phyloP scores from a whole-genome alignment of 2,797 vertebrate genomes.

The Mormyrops attenuatus region DNA sequence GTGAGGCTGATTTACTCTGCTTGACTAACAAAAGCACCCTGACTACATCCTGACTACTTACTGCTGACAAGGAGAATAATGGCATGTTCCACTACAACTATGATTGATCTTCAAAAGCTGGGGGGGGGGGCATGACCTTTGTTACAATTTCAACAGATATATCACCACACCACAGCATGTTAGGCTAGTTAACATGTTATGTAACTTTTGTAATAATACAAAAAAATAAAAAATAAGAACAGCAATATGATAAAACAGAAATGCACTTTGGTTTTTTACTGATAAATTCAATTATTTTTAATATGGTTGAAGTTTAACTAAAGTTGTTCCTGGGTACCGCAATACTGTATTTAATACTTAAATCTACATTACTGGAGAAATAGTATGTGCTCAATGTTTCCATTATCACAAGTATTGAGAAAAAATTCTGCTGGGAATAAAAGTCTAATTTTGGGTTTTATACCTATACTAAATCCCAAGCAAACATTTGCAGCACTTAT shows the following conservation, averaged over 20 bases:
- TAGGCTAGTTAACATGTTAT: not conserved
- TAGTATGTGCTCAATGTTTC: not conserved
- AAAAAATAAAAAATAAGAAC: not conserved
- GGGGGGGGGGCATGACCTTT: not conserved
- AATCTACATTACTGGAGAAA: not conserved
- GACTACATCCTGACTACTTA: not conserved
- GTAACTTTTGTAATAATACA: not conserved
- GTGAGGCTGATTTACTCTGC: not conserved
- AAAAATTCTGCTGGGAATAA: not conserved
- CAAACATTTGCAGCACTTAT: not conserved
- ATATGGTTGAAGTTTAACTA: not conserved
- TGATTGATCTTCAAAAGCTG: not conserved
- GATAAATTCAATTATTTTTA: not conserved
- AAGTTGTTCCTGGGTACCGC: not conserved
- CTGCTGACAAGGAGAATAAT: not conserved
- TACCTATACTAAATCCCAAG: not conserved
- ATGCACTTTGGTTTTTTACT: not conserved
- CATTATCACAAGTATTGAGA: not conserved
- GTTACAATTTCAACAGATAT: not conserved
- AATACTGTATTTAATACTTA: not conserved
- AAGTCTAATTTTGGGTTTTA: not conserved
- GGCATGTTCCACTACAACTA: not conserved
- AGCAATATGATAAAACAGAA: not conserved
- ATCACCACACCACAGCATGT: not conserved
- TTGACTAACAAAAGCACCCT: conserved; percentile 2